Base-by-base conservation (phyloP, 2,888 invertebrate species). In the Apotomis turbidana region DNA sequence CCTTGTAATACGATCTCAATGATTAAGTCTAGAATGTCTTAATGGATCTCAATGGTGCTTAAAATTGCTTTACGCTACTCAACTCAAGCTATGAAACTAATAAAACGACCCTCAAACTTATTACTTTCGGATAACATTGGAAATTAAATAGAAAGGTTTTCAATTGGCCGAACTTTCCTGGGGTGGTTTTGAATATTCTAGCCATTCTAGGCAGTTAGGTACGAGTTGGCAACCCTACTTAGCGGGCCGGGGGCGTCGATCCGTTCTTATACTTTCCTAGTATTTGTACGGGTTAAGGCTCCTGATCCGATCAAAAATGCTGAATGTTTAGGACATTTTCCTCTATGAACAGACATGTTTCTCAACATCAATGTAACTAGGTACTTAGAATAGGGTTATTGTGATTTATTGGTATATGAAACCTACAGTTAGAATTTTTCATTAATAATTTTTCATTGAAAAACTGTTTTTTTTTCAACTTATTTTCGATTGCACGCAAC, bases 161-260 rank as follows among this genome's bases (percentile, higher is more conserved):
- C 55, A 57, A 66, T 66, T 1, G 55, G 55, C 46, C 54, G n/a
- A 66, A 66, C 66, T 66, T 66, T 64, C 54, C 66, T 46, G 36
- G 55, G 57, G 66, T 66, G 36, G 66, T 66, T 66, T 66, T 66
- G 57, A 66, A 66, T 66, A 66, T 66, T 57, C 54, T 36, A 66
- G 66, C 55, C 66, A 27, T 36, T n/a, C 54, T 36, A 57, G 66
- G 9, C 9, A 5, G 52, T 49, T 49, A 49, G 10, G 10, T 49
- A 49, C 49, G 2, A 49, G 49, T 49, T 49, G 8, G 38, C 46
- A 51, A 52, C 36, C 36, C 44, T 66, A 55, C 66, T 66, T 54
- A 55, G 41, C 27, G 15, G 10, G 12, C 54, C 44, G 27, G 46
- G 54, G 5, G 5, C 44, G n/a, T 55, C 55, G 41, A 8, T 46